Base-by-base conservation (phyloP, 2,888 invertebrate genomes). In the Drosophila anceps region DNA sequence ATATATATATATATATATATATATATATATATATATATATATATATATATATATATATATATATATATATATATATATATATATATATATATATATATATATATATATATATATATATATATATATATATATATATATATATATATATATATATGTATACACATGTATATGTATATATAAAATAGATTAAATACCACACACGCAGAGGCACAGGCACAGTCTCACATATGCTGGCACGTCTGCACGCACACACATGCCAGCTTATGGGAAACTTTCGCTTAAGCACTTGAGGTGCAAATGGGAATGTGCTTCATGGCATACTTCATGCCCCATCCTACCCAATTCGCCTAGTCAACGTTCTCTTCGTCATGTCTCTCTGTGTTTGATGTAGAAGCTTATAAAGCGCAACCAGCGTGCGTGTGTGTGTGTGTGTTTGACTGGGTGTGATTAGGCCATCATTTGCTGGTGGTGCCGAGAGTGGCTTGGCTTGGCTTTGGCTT, bases 281-380 rank as follows among this genome's bases (percentile, higher is more conserved):
- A 75, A 87, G 89, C 73, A 86, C 84, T 84, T 86, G 79, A 84
- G 87, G 84, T 84, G 89, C 71, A 72, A 84, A 88, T 88, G 73
- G 79, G 64, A 69, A 61, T 75, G 71, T 75, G 57, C 77, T 68
- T 43, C 65, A 53, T 37, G 33, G 48, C 48, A 48, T 12, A 50
- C 48, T 50, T 18, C 29, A 31, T 10, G 8, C 31, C 9, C 1
- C 8, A 15, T 24, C 24, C 44, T 13, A 7, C 29, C 48, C 29
- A 29, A 6, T n/a, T 48, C 27, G 27, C 27, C 57, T 31, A 31
- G 24, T 44, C 37, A 20, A 9, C 20, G 50, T n/a, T 1, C 39
- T 24, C 20, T 12, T 39, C 33, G 15, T 4, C 9, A 20, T 51
- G 48, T 65, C 59, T 69, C 69, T 78, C 67, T 83, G 84, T 84